Evolutionary conservation across 1,140 invertebrate genomes (phyloP).

Genomic region (Pectinophora gossypiella): DNA sequence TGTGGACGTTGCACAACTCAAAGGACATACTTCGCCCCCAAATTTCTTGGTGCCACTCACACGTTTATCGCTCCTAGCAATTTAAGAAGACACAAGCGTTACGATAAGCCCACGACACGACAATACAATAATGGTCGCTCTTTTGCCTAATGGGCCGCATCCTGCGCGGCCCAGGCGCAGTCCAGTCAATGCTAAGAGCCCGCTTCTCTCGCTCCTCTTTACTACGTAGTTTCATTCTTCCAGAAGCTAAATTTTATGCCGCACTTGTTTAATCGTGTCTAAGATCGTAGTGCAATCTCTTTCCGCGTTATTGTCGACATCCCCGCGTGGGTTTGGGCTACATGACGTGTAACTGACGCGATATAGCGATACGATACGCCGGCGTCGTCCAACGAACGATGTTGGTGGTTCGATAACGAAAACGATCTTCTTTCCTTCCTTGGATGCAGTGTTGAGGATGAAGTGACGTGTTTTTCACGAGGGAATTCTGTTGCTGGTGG

Average conservation of each 20-base stretch:
- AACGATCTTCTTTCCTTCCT: conserved; percentile 18
- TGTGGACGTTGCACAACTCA: not conserved
- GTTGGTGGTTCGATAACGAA: conserved; percentile 39
- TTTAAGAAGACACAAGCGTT: conserved; percentile 51
- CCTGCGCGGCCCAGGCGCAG: conserved; percentile 51
- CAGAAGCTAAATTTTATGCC: conserved; percentile 40
- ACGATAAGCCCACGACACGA: conserved; percentile 69
- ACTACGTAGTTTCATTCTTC: conserved; percentile 17
- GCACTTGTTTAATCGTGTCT: conserved; percentile 31
- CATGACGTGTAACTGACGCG: not conserved
- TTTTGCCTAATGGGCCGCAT: conserved; percentile 64
- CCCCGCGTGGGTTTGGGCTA: conserved; percentile 56
- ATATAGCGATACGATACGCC: not conserved
- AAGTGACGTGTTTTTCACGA: conserved; percentile 28
- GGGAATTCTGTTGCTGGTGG: conserved; percentile 32
- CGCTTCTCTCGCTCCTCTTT: conserved; percentile 46
- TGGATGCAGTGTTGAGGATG: conserved; percentile 64
- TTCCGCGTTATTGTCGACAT: conserved; percentile 44
- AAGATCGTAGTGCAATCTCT: conserved; percentile 40
- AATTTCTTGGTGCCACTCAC: conserved; percentile 20
- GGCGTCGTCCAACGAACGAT: conserved; percentile 28
- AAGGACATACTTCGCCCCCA: conserved; percentile 4
- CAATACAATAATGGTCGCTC: conserved; percentile 70
- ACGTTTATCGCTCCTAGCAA: conserved; percentile 42
- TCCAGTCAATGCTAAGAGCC: conserved; percentile 64